Conservation (phyloP, 2,113 vertebrate genomes). For the Antigone vipio region DNA sequence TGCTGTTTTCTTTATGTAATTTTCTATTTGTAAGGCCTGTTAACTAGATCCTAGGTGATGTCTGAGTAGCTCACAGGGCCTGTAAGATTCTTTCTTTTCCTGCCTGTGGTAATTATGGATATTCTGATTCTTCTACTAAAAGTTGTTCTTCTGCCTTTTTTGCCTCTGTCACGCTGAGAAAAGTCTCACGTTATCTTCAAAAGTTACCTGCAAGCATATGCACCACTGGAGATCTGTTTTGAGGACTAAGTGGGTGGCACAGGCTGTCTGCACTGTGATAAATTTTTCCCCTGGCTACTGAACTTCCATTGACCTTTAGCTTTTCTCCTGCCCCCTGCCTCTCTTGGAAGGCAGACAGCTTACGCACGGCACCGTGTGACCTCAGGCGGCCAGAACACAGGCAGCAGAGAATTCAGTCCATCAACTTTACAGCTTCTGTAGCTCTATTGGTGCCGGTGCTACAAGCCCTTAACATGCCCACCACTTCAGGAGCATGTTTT, state of each 20-base stretch:
- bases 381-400: not conserved
- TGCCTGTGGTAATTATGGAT: not conserved
- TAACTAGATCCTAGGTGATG: not conserved
- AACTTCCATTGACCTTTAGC: not conserved
- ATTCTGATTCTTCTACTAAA: not conserved
- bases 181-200: not conserved
- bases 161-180: not conserved
- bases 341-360: not conserved
- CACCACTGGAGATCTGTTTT: not conserved
- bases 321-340: not conserved
- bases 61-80: not conserved
- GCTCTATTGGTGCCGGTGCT: not conserved
- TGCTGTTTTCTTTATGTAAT: not conserved
- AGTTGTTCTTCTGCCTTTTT: not conserved
- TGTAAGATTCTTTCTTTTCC: not conserved
- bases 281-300: not conserved
- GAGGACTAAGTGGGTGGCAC: not conserved
- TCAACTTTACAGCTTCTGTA: not conserved
- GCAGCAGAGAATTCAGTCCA: not conserved
- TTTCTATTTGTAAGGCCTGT: not conserved
- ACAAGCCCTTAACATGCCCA: not conserved
- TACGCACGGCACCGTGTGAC: accelerated
- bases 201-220: not conserved
- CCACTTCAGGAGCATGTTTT: not conserved
- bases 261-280: not conserved